Conservation (phyloP, 2,888 invertebrate genomes). For the Cataglyphis livida region DNA sequence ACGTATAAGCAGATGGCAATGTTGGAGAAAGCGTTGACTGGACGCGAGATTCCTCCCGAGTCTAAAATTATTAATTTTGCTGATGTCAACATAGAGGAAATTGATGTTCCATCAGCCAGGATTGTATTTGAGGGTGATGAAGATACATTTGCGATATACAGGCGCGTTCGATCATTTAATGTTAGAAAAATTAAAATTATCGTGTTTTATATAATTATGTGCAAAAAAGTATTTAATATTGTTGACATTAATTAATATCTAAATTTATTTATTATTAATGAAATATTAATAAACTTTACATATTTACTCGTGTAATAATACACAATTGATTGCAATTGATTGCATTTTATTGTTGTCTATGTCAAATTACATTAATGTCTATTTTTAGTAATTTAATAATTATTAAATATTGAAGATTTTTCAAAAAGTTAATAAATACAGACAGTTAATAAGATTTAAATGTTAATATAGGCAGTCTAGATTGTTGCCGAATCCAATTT, state of each 20-base stretch:
- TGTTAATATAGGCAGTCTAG: conserved; percentile 85
- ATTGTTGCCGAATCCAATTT: conserved; percentile 87
- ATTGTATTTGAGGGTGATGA: conserved; percentile 85
- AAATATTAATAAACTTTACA: not conserved
- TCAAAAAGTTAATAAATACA: not conserved
- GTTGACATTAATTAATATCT: not conserved
- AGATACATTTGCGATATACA: conserved; percentile 82
- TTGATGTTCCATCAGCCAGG: conserved; percentile 64
- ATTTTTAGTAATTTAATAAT: conserved; percentile 23
- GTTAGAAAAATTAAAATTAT: not conserved
- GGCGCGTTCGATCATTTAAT: conserved; percentile 44
- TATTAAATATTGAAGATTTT: not conserved
- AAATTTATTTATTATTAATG: not conserved
- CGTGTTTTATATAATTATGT: not conserved
- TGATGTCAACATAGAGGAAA: conserved; percentile 73
- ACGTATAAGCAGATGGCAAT: conserved; percentile 87
- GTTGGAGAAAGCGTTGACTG: conserved; percentile 88
- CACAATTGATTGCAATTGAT: not conserved
- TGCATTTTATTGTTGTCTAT: not conserved
- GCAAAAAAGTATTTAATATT: not conserved
- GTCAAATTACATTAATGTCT: not conserved
- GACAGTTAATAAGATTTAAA: not conserved
- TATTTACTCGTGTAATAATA: not conserved
- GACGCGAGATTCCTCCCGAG: conserved; percentile 85
- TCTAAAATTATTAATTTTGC: conserved; percentile 34